These are phyloP conservation scores for Lindbergichthys nudifrons DNA, from an alignment of 2,797 vertebrate genomes.

Conservation along the genomic window DNA sequence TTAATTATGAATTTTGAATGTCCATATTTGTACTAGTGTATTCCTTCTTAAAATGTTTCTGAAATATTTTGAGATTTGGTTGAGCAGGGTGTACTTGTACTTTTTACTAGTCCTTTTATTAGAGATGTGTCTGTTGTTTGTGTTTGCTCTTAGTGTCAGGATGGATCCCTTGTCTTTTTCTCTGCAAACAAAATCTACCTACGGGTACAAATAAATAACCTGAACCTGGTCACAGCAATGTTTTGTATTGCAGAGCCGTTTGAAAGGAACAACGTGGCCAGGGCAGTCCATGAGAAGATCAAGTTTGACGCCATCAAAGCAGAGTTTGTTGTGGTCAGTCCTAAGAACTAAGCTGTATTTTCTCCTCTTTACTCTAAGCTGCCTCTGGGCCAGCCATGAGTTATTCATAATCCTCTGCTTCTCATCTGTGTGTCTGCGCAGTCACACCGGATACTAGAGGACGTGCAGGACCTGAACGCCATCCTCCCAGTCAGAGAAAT, in stretches of 20 bases:
- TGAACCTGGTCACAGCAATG: background rate
- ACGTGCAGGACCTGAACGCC: constrained; percentile 89
- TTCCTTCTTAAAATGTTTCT: too few species aligned
- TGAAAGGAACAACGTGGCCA: constrained; percentile 94
- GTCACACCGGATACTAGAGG: constrained; percentile 87
- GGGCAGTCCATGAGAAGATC: constrained; percentile 93
- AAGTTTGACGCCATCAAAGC: constrained; percentile 92
- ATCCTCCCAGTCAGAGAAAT: constrained; percentile 88
- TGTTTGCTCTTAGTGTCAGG: too few species aligned
- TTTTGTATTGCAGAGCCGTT: constrained; percentile 91
- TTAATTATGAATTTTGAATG: too few species aligned
- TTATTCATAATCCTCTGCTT: constrained; percentile 43
- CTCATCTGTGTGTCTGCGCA: constrained; percentile 70
- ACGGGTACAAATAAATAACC: too few species aligned
- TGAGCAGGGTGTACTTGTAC: too few species aligned
- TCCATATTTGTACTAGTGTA: too few species aligned
- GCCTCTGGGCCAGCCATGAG: background rate
- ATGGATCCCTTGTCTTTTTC: too few species aligned
- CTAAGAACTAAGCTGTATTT: background rate
- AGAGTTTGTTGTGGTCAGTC: constrained; percentile 88
- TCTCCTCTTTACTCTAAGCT: constrained; percentile 10
- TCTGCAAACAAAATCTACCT: too few species aligned
- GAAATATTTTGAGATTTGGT: too few species aligned
- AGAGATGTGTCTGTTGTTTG: too few species aligned
- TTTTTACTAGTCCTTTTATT: too few species aligned